A percentile compares a stretch with the other conserved stretches of the same genome.
These are phyloP conservation scores for Pachyramphus minor DNA, from an alignment of 2,113 vertebrate species.

Conservation along the genomic window DNA sequence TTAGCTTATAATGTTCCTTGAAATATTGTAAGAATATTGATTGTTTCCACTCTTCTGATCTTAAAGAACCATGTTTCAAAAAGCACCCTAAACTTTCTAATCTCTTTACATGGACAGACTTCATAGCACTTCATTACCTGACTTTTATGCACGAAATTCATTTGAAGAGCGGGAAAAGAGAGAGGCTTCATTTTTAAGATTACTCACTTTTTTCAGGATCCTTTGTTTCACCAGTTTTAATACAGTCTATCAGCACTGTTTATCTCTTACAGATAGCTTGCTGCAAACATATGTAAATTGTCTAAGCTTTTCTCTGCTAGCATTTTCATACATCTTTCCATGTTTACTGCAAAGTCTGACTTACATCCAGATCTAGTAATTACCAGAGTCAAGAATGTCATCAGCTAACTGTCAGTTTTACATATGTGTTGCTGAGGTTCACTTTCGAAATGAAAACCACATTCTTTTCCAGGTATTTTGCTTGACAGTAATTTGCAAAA, in stretches of 20 bases:
- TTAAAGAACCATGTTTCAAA: neutral
- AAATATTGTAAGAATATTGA: neutral
- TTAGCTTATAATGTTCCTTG: neutral
- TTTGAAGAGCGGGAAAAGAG: neutral
- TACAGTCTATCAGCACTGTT: neutral
- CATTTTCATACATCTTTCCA: neutral
- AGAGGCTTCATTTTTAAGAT: neutral
- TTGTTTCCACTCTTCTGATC: neutral
- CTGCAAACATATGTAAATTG: neutral
- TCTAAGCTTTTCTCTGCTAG: neutral
- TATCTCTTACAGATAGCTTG: neutral
- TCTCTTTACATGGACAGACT: neutral
- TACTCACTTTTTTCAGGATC: neutral
- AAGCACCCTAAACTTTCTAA: neutral
- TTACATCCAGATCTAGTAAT: conserved; percentile 31
- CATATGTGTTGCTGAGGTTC: neutral
- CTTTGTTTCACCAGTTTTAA: neutral
- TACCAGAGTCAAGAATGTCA: neutral
- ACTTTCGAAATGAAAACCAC: neutral
- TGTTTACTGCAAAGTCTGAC: neutral
- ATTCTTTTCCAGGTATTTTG: neutral
- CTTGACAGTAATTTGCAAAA: neutral
- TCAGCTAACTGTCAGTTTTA: neutral
- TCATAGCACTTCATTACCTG: neutral
- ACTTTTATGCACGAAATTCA: neutral